These are phyloP conservation scores for Acinonyx jubatus DNA, from an alignment of 2,113 vertebrate genomes.

Conservation along the genomic window DNA sequence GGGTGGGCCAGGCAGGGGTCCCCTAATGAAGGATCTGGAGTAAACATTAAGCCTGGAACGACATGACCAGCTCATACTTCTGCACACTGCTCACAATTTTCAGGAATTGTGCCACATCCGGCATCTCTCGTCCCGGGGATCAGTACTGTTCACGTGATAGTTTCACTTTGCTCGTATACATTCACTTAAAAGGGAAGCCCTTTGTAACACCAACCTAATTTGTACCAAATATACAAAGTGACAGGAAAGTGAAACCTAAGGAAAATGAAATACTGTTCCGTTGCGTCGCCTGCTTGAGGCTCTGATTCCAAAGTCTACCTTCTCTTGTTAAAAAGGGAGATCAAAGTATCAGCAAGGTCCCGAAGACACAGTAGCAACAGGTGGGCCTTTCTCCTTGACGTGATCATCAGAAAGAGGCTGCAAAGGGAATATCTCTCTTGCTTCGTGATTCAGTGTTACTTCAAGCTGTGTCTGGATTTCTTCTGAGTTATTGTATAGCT, in stretches of 20 bases:
- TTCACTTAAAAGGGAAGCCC: not conserved
- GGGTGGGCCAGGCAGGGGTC: too few relatives aligned
- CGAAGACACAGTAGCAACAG: not conserved
- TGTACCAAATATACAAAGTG: not conserved
- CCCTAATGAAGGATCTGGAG: not conserved
- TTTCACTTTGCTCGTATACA: slow-evolving; percentile 1
- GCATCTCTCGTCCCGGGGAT: not conserved
- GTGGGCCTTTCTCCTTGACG: not conserved
- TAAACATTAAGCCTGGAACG: not conserved
- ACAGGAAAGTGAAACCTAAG: not conserved
- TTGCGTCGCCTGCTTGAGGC: not conserved
- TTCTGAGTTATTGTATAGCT: not conserved
- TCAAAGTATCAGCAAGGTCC: not conserved
- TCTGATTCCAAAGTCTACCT: not conserved
- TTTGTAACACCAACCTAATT: not conserved
- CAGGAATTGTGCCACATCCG: not conserved
- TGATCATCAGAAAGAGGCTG: not conserved
- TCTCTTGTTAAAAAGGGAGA: not conserved
- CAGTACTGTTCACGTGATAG: not conserved
- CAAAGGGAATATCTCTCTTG: not conserved
- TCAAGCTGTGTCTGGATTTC: not conserved
- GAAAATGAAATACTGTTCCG: not conserved
- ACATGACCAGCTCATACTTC: not conserved
- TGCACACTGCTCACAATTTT: not conserved
- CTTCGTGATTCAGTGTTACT: not conserved